These are phyloP conservation scores for Brachionus manjavacas DNA, from an alignment of 1,140 invertebrate species.

Conservation along the genomic window DNA sequence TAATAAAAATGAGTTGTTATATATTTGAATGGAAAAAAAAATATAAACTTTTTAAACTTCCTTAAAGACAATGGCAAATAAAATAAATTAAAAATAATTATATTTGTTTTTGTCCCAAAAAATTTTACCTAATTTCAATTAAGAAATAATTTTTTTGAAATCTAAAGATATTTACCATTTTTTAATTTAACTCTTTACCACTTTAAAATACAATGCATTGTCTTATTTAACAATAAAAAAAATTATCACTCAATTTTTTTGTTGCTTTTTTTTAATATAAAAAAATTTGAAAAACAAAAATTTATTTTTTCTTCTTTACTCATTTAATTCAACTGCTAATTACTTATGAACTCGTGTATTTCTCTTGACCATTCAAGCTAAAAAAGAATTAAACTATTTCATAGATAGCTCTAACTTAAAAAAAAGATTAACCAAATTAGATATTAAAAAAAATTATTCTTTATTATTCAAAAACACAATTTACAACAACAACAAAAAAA, in stretches of 20 bases:
- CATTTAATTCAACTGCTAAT: neutral
- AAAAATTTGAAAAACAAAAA: neutral
- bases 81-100: no score
- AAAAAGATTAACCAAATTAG: no score
- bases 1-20: no score
- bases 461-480: neutral
- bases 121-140: neutral
- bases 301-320: neutral
- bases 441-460: neutral
- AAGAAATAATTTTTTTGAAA: neutral
- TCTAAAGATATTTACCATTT: no score
- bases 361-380: neutral
- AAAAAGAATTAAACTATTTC: neutral
- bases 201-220: neutral
- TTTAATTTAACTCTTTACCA: neutral
- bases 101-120: neutral
- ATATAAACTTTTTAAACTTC: no score
- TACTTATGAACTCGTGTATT: neutral
- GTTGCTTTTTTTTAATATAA: no score
- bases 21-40: no score
- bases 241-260: neutral
- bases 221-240: neutral
- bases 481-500: neutral
- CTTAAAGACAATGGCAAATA: no score
- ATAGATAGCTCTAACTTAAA: neutral